These are phyloP conservation scores for Muschampia plurimacula DNA, from an alignment of 2,888 invertebrate species.

Conservation along the genomic window DNA sequence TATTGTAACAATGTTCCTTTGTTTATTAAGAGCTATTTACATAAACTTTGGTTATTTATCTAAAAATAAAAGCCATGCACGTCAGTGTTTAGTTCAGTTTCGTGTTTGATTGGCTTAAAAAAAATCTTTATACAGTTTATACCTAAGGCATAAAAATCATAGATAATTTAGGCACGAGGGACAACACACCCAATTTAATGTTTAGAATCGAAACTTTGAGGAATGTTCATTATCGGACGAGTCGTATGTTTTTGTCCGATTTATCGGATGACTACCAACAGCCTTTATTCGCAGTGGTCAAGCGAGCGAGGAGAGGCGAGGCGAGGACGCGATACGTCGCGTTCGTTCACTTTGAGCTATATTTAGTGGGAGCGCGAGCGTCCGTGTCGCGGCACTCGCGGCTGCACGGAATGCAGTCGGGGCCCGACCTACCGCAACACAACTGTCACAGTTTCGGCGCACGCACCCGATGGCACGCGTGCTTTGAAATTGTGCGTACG, in stretches of 20 bases:
- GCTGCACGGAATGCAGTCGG: conserved; percentile 61
- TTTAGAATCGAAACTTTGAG: background rate
- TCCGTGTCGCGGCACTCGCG: conserved; percentile 41
- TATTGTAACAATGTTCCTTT: background rate
- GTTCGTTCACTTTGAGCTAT: conserved; percentile 82
- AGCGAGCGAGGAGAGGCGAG: conserved; percentile 15
- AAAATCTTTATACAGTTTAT: too few relatives aligned
- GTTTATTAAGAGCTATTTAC: background rate
- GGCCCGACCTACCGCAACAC: conserved; percentile 66
- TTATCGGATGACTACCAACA: conserved; percentile 17
- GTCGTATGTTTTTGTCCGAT: background rate
- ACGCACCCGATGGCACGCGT: conserved; percentile 48
- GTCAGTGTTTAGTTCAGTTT: too few relatives aligned
- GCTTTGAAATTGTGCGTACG: conserved; percentile 24
- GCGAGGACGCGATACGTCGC: conserved; percentile 48
- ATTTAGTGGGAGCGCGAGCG: conserved; percentile 74
- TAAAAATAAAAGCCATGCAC: too few relatives aligned
- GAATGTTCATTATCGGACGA: background rate
- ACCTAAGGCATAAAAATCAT: too few relatives aligned
- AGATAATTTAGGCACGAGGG: background rate
- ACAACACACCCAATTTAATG: background rate
- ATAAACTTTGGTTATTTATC: background rate
- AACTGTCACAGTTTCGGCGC: conserved; percentile 75
- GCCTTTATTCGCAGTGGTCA: conserved; percentile 33
- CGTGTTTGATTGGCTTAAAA: too few relatives aligned